These are phyloP conservation scores for Tyrophagus putrescentiae DNA, from an alignment of 1,140 invertebrate genomes.

Conservation along the genomic window DNA sequence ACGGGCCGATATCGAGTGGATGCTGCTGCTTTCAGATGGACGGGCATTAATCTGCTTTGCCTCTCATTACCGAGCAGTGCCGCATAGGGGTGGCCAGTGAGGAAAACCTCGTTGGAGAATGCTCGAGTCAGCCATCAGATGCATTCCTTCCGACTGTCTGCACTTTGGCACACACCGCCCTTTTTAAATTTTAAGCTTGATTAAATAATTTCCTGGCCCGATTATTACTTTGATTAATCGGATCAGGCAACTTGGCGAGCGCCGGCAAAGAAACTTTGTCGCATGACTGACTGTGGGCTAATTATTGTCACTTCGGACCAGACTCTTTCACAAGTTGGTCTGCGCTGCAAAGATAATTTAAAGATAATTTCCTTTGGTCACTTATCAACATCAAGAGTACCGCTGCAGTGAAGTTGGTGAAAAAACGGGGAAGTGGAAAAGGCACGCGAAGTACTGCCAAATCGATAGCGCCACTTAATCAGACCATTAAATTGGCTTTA, in stretches of 20 bases:
- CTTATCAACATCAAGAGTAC: too few relatives aligned
- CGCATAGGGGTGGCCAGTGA: too few relatives aligned
- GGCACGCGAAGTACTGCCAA: not conserved
- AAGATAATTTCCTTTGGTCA: constrained; percentile 14
- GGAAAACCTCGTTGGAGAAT: too few relatives aligned
- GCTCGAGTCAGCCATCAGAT: constrained; percentile 2
- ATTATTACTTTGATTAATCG: constrained; percentile 7
- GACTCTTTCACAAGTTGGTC: not conserved
- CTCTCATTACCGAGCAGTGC: too few relatives aligned
- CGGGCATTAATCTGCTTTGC: too few relatives aligned
- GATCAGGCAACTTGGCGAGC: not conserved
- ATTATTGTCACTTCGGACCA: not conserved
- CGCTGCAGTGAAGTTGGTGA: too few relatives aligned
- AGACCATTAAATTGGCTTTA: not conserved
- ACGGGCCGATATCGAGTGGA: too few relatives aligned
- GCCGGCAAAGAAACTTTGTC: not conserved
- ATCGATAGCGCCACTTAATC: constrained; percentile 1
- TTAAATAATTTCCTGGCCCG: not conserved
- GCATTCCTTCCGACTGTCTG: not conserved
- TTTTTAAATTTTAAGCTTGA: constrained; percentile 16
- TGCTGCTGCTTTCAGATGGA: too few relatives aligned
- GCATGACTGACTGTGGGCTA: not conserved
- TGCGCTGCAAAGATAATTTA: constrained; percentile 11
- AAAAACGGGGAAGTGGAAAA: too few relatives aligned
- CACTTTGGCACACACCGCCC: not conserved